Conservation (phyloP, 2,113 vertebrate species). For the Progne subis region DNA sequence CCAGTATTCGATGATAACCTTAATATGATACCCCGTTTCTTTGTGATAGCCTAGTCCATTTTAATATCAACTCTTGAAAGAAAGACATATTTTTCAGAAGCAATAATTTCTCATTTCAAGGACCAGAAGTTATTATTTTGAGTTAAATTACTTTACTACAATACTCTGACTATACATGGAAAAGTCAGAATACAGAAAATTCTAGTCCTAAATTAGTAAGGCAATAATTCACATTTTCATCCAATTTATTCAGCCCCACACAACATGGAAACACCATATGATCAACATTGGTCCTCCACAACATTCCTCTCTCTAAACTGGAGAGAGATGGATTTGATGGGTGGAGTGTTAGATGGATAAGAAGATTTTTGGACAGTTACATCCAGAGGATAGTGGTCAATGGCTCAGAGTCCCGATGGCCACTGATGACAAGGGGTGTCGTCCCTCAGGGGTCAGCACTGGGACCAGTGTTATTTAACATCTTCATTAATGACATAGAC, state of each 20-base stretch:
- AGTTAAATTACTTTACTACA: neutral
- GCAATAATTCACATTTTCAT: neutral
- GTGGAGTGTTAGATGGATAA: neutral
- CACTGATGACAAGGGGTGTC: neutral
- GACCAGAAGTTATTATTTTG: neutral
- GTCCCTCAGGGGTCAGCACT: neutral
- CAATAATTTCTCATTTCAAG: neutral
- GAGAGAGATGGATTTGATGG: neutral
- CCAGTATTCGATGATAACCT: neutral
- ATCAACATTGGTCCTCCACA: neutral
- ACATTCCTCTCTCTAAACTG: neutral
- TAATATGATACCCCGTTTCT: neutral
- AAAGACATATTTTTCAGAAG: neutral
- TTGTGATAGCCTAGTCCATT: neutral
- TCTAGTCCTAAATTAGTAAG: neutral
- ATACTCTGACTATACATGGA: neutral
- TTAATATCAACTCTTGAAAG: neutral
- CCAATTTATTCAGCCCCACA: neutral
- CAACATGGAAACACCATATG: neutral
- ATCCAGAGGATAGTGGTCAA: neutral
- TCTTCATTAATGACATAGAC: neutral
- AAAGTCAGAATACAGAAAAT: neutral
- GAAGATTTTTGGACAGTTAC: neutral
- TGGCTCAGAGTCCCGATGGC: rapidly evolving
- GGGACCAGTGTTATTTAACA: neutral